phyloP scores from a whole-genome alignment of 2,797 vertebrate genomes.

The Silurus aristotelis region DNA sequence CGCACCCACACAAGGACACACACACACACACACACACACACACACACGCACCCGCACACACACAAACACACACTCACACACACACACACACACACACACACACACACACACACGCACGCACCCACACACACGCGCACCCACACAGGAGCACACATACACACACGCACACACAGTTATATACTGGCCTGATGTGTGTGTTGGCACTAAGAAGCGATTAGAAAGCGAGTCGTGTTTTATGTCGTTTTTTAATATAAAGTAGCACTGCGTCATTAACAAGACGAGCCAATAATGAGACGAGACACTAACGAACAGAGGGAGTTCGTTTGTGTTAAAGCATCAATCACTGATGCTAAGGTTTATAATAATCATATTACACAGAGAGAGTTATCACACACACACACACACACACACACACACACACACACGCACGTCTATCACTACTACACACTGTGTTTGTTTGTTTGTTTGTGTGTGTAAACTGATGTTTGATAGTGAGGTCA shows the following conservation, averaged over 20 bases:
- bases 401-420: no score
- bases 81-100: background rate
- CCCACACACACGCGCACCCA: no score
- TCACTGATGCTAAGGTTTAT: background rate
- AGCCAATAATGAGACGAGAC: conserved; percentile 76
- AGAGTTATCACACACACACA: no score
- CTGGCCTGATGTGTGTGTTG: conserved; percentile 73
- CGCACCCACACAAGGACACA: no score
- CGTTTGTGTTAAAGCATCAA: conserved; percentile 57
- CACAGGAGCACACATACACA: background rate
- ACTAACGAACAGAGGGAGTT: conserved; percentile 73
- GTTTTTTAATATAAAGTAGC: conserved; percentile 83
- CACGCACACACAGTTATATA: conserved; percentile 1
- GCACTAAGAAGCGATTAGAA: conserved; percentile 80
- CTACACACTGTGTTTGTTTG: no score
- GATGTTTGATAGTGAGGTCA: no score
- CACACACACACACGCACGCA: background rate
- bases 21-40: no score
- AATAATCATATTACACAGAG: background rate
- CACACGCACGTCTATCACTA: no score
- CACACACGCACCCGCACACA: no score
- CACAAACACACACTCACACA: no score
- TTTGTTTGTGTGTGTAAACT: no score
- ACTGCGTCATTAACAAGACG: conserved; percentile 75
- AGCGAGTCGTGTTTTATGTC: conserved; percentile 76